phyloP scores from a whole-genome alignment of 2,113 vertebrate genomes.

The Petromus typicus region DNA sequence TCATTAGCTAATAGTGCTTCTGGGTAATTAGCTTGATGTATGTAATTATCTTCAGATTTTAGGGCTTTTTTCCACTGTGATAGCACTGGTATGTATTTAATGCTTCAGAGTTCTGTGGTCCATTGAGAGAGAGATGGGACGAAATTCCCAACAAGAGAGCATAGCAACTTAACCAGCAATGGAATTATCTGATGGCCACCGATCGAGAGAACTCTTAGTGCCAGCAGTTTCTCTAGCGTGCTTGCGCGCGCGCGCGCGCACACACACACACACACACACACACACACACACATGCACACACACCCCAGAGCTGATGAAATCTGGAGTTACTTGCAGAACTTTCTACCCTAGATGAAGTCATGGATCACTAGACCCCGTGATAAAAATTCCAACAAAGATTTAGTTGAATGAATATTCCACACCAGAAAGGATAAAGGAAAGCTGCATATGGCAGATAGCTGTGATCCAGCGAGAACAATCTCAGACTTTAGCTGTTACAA shows the following conservation, averaged over 20 bases:
- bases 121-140: constrained; percentile 10
- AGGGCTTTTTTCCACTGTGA: constrained; percentile 54
- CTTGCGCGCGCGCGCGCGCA: too few species aligned
- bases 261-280: neutral
- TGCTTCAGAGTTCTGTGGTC: constrained; percentile 28
- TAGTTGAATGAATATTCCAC: neutral
- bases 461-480: neutral
- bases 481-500: constrained; percentile 21
- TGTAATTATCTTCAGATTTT: constrained; percentile 81
- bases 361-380: neutral
- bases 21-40: constrained; percentile 80
- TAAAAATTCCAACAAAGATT: constrained; percentile 37
- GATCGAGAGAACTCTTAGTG: neutral
- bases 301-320: neutral
- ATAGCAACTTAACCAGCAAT: neutral
- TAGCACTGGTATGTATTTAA: constrained; percentile 62
- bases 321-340: constrained; percentile 49
- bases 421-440: neutral
- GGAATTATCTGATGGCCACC: neutral
- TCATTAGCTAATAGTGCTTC: constrained; percentile 82
- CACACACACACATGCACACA: neutral
- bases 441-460: neutral
- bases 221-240: constrained; percentile 7
- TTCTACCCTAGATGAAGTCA: constrained; percentile 16
- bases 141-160: constrained; percentile 51